phyloP scores from a whole-genome alignment of 1,140 invertebrate species.

The Leptoteleia sp. region DNA sequence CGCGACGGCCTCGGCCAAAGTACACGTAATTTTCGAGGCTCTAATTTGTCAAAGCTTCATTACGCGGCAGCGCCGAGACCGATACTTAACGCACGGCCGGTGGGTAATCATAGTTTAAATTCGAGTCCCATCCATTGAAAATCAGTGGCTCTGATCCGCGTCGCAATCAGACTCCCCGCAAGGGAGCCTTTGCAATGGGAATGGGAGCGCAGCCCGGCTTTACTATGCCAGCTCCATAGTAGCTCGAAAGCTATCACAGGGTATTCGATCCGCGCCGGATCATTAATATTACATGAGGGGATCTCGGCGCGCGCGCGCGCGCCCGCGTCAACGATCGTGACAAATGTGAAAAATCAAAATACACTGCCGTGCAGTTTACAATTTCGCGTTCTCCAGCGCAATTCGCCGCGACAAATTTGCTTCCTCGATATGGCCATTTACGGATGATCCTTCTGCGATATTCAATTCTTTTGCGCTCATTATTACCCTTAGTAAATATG shows the following conservation, averaged over 20 bases:
- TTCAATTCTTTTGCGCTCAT: no score
- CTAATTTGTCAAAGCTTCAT: constrained; percentile 82
- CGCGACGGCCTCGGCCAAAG: constrained; percentile 65
- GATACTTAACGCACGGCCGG: constrained; percentile 78
- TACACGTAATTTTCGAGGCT: constrained; percentile 78
- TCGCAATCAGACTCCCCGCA: constrained; percentile 78
- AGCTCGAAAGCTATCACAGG: constrained; percentile 76
- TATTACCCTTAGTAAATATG: no score
- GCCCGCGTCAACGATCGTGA: constrained; percentile 74
- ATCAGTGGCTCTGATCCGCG: constrained; percentile 79
- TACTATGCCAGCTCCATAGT: constrained; percentile 39
- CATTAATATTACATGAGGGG: constrained; percentile 82
- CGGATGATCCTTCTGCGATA: no score
- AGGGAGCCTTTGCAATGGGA: constrained; percentile 65
- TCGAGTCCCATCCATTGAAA: constrained; percentile 81
- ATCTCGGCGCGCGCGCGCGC: no score
- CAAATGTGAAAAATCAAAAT: constrained; percentile 77
- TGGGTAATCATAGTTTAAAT: constrained; percentile 82
- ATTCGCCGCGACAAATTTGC: background rate
- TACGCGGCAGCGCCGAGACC: constrained; percentile 75
- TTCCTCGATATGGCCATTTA: background rate
- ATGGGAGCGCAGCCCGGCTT: constrained; percentile 52
- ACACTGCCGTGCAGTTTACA: constrained; percentile 35
- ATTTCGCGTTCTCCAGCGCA: background rate
- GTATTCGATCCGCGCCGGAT: constrained; percentile 78